phyloP scores from a whole-genome alignment of 2,797 vertebrate genomes.

The Silurus lanzhouensis region DNA sequence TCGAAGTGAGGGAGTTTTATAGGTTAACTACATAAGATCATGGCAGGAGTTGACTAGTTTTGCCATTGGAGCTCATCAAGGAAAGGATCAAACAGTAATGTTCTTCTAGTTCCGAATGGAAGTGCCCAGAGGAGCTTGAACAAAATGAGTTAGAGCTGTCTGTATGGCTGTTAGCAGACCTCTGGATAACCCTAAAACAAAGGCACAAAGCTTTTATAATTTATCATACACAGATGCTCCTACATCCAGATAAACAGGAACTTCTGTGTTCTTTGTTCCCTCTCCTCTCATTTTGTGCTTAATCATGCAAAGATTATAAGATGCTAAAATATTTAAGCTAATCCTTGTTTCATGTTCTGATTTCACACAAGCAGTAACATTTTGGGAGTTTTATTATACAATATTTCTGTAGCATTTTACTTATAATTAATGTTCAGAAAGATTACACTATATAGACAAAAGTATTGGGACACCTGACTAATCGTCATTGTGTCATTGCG shows the following conservation, averaged over 20 bases:
- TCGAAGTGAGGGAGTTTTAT: background rate
- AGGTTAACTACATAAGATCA: background rate
- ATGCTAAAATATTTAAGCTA: slow-evolving; percentile 7
- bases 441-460: too few species aligned
- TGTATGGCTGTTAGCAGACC: slow-evolving; percentile 26
- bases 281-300: slow-evolving; percentile 27
- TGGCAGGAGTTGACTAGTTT: background rate
- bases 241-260: slow-evolving; percentile 39
- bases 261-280: slow-evolving; percentile 45
- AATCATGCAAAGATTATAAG: slow-evolving; percentile 34
- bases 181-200: slow-evolving; percentile 45
- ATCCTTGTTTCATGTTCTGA: slow-evolving; percentile 16
- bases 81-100: background rate
- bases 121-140: slow-evolving; percentile 8
- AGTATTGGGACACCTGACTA: too few species aligned
- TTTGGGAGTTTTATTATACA: background rate
- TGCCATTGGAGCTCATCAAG: background rate
- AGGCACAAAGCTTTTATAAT: slow-evolving; percentile 46
- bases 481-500: too few species aligned
- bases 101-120: background rate
- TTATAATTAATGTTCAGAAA: background rate
- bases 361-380: background rate
- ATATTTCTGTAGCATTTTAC: background rate
- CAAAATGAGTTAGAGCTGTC: slow-evolving; percentile 22
- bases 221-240: slow-evolving; percentile 41